These are phyloP conservation scores for Zonitis immaculata DNA, from an alignment of 2,888 invertebrate genomes.

Conservation along the genomic window DNA sequence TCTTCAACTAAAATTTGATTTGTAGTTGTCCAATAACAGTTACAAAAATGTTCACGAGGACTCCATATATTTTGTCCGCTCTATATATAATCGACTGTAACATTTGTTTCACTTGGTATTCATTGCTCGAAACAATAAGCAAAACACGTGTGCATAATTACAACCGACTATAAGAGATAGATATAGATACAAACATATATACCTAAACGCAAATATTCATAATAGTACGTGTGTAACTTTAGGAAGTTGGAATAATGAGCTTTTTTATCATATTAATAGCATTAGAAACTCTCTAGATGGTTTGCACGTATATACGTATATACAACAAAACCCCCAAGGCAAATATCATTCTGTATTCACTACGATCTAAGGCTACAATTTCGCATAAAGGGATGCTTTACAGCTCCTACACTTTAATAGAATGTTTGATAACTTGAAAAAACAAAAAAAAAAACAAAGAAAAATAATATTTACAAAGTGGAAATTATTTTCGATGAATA, in stretches of 20 bases:
- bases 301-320: not conserved
- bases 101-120: conserved; percentile 27
- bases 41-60: no score
- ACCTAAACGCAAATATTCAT: no score
- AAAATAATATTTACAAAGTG: no score
- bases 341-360: not conserved
- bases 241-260: conserved; percentile 27
- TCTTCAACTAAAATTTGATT: no score
- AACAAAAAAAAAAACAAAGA: no score
- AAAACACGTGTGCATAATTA: conserved; percentile 39
- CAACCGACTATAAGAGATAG: conserved; percentile 4
- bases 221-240: conserved; percentile 22
- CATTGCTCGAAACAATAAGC: conserved; percentile 30
- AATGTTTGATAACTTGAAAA: no score
- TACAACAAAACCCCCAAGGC: not conserved
- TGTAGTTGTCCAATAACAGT: no score
- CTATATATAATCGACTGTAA: no score
- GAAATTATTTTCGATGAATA: no score
- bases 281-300: conserved; percentile 6
- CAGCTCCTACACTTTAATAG: no score
- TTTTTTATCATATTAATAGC: conserved; percentile 28
- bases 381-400: no score
- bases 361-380: not conserved
- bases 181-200: conserved; percentile 21
- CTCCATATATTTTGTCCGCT: no score